phyloP scores from a whole-genome alignment of 2,113 vertebrate genomes.

The Notothenia rossii region DNA sequence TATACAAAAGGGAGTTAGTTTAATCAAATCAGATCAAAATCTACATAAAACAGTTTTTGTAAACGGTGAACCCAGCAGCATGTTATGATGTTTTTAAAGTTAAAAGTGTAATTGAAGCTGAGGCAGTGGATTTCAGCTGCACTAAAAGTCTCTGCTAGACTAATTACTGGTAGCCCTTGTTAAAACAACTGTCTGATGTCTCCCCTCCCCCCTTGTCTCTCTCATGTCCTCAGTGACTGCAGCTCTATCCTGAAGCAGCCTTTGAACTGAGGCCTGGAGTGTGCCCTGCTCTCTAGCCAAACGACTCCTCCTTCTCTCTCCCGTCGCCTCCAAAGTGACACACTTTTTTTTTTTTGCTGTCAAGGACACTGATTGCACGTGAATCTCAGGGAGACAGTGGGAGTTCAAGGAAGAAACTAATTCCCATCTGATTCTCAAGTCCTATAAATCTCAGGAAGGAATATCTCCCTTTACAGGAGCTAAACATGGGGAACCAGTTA shows the following conservation, averaged over 20 bases:
- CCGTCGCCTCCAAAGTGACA: neutral
- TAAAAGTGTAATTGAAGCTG: too few species aligned
- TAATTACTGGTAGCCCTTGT: slow-evolving; percentile 28
- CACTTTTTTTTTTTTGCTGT: neutral
- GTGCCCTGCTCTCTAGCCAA: slow-evolving; percentile 13
- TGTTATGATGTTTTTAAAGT: too few species aligned
- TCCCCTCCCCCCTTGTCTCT: neutral
- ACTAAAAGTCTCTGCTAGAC: neutral
- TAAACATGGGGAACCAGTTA: slow-evolving; percentile 87
- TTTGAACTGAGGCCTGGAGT: slow-evolving; percentile 60
- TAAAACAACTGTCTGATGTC: slow-evolving; percentile 35
- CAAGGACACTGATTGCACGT: neutral
- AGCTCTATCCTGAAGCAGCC: slow-evolving; percentile 22
- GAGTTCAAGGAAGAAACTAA: neutral
- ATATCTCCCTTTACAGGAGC: neutral
- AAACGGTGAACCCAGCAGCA: neutral
- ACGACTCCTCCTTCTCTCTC: neutral
- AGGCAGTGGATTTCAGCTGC: neutral
- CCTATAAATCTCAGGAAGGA: neutral
- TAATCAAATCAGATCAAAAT: too few species aligned
- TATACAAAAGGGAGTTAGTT: too few species aligned
- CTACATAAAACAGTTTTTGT: neutral
- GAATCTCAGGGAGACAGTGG: neutral
- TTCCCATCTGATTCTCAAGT: neutral
- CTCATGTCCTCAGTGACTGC: slow-evolving; percentile 42